Evolutionary conservation across 2,797 vertebrate species (phyloP).

Genomic region (Orestias chungarensis): DNA sequence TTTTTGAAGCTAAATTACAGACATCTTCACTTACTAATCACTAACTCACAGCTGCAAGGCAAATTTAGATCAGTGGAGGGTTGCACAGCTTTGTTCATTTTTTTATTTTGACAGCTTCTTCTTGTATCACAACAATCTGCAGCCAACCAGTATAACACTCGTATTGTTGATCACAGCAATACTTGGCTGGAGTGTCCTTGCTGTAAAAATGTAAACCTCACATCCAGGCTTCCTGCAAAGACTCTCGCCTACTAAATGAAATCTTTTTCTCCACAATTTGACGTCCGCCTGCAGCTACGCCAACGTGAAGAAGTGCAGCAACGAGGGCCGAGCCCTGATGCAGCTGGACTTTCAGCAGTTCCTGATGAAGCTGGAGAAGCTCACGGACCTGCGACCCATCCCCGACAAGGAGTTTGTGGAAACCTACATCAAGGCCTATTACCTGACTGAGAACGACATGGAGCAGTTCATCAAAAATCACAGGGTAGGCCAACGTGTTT

Average conservation of each 20-base stretch:
- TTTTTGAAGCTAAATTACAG: not conserved
- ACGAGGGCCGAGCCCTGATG: conserved; percentile 98
- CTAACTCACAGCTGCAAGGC: not conserved
- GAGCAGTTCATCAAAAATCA: conserved; percentile 98
- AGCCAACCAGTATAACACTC: not conserved
- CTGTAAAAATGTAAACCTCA: not conserved
- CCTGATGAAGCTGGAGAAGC: conserved; percentile 97
- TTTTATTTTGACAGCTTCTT: not conserved
- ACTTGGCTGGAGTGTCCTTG: not conserved
- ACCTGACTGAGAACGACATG: conserved; percentile 98
- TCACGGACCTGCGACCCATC: conserved; percentile 97
- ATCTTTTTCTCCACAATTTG: not conserved
- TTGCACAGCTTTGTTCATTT: no score
- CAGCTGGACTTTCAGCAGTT: conserved; percentile 99
- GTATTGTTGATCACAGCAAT: not conserved
- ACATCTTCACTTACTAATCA: not conserved
- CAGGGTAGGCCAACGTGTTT: conserved; percentile 74
- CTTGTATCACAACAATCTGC: not conserved
- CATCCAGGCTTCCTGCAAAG: not conserved
- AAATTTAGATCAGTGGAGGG: not conserved
- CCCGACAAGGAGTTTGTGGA: conserved; percentile 99
- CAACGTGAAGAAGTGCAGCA: conserved; percentile 99
- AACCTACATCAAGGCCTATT: conserved; percentile 98
- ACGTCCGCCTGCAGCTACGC: conserved; percentile 84
- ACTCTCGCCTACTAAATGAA: not conserved